phyloP scores from a whole-genome alignment of 2,888 invertebrate species.

The Pteria penguin region DNA sequence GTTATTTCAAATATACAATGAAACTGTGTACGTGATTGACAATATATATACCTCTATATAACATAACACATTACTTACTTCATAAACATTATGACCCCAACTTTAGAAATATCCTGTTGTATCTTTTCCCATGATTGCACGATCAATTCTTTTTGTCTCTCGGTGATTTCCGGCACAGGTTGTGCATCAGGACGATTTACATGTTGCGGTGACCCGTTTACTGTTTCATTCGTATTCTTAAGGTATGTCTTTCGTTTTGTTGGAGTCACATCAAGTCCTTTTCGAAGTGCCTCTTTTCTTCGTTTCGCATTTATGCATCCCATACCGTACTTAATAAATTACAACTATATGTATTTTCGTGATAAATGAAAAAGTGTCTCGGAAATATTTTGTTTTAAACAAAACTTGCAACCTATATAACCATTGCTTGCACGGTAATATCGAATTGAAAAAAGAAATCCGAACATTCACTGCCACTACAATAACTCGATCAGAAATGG shows the following conservation, averaged over 20 bases:
- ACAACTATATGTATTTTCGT: no score
- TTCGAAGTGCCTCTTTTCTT: conserved; percentile 49
- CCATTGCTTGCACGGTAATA: no score
- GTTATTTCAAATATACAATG: no score
- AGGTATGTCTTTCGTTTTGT: conserved; percentile 50
- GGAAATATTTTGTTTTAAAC: no score
- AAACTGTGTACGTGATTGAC: no score
- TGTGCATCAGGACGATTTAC: conserved; percentile 36
- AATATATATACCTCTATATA: no score
- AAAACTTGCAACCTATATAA: no score
- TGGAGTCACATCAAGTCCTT: conserved; percentile 47
- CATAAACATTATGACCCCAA: conserved; percentile 72
- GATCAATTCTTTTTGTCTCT: conserved; percentile 65
- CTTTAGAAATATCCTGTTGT: conserved; percentile 67
- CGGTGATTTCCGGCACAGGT: conserved; percentile 60
- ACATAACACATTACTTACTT: conserved; percentile 59
- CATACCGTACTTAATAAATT: conserved; percentile 45
- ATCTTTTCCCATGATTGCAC: conserved; percentile 65
- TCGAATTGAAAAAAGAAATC: no score
- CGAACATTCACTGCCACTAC: no score
- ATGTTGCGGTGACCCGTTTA: conserved; percentile 42
- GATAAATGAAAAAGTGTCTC: no score
- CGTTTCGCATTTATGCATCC: conserved; percentile 59
- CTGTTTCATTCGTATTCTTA: conserved; percentile 31
- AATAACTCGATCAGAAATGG: no score